Base-by-base conservation (phyloP, 2,888 invertebrate species). In the Xylota segnis region DNA sequence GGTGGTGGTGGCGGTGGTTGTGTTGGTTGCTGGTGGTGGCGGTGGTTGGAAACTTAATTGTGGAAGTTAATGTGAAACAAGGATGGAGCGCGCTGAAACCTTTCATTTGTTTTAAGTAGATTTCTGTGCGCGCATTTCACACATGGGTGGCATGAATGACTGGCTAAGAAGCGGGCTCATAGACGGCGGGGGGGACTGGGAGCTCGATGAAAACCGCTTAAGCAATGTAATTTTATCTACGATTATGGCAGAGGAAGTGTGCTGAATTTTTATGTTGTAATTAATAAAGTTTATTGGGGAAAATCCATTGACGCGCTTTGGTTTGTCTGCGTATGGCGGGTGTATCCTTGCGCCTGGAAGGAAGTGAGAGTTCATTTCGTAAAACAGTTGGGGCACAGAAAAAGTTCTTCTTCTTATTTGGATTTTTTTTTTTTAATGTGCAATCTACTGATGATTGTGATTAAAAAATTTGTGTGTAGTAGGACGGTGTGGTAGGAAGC, bases 191-290 rank as follows among this genome's bases (percentile, higher is more conserved):
- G 29, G 1, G 32, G 50, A 52, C 29, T 14, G 70, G 9, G n/a
- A 16, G 2, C 23, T 14, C 40, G 40, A 23, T 10, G 43, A 43
- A 78, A 83, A 79, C 70, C 72, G 83, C 74, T 84, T 79, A 65
- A 84, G 75, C 68, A 65, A 45, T 79, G 83, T 75, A 75, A 84
- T 84, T 84, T 84, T 84, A 75, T 84, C 83, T 84, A 79, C 70
- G 79, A 84, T 79, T 75, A 79, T 84, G 70, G 79, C 59, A 5
- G 58, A 65, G 75, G 72, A 75, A 79, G 70, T 83, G 83, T 70
- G 74, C 75, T 84, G 83, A 79, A 84, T 84, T 84, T 84, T 84
- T 70, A 84, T 79, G 70, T 65, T 63, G 79, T 79, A 75, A 84
- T 84, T 84, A 84, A 79, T 84, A 79, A 79, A 84, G 83, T 84